Conservation (phyloP, 2,113 vertebrate genomes). For the Origma solitaria region DNA sequence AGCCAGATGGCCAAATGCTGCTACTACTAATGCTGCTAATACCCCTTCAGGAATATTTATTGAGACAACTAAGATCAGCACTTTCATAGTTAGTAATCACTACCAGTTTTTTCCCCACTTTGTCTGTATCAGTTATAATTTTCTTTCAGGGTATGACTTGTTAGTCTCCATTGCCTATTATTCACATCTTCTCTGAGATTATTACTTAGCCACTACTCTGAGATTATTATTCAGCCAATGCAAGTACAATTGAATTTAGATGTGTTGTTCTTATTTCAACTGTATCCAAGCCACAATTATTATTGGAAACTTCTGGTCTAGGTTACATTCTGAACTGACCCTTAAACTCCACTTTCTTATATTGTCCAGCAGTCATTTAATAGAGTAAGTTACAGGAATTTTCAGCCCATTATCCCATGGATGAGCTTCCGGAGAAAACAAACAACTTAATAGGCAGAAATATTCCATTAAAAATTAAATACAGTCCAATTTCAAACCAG, state of each 20-base stretch:
- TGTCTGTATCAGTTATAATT: not conserved
- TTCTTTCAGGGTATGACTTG: not conserved
- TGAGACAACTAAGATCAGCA: not conserved
- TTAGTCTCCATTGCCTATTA: not conserved
- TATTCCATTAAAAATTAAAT: not conserved
- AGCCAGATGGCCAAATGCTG: not conserved
- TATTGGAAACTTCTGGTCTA: conserved; percentile 8
- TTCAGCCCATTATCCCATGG: not conserved
- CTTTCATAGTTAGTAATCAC: not conserved
- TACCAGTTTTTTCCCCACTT: not conserved
- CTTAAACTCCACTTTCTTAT: not conserved
- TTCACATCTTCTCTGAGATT: not conserved
- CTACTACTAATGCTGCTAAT: conserved; percentile 11
- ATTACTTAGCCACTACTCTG: not conserved
- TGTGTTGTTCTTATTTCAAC: not conserved
- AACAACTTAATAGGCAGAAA: not conserved
- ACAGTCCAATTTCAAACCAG: not conserved
- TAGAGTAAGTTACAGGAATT: not conserved
- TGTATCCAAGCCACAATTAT: conserved; percentile 29
- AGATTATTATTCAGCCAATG: not conserved
- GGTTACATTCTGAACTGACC: not conserved
- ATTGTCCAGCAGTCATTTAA: not conserved
- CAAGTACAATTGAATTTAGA: not conserved
- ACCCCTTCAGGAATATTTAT: not conserved
- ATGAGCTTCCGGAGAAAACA: not conserved